These are phyloP conservation scores for Drosophila subobscura DNA, from an alignment of 1,140 invertebrate genomes.

Conservation along the genomic window DNA sequence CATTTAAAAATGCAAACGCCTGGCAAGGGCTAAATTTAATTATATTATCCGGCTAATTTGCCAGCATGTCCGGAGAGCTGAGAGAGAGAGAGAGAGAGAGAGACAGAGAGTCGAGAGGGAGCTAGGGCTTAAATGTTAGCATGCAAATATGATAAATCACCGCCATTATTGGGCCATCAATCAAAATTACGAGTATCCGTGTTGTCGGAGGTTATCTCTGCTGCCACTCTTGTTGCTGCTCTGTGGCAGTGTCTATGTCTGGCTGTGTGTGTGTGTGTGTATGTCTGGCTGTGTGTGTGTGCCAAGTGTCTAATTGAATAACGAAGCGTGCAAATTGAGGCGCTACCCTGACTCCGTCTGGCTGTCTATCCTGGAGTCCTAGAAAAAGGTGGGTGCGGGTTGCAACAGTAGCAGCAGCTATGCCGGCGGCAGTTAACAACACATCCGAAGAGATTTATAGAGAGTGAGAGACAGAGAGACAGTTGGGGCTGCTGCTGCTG, in stretches of 20 bases:
- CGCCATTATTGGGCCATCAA: slow-evolving; percentile 80
- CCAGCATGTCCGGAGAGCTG: slow-evolving; percentile 8
- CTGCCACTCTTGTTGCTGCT: slow-evolving; percentile 11
- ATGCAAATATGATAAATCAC: slow-evolving; percentile 83
- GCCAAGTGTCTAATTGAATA: slow-evolving; percentile 82
- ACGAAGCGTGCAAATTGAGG: slow-evolving; percentile 81
- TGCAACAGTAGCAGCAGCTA: slow-evolving; percentile 36
- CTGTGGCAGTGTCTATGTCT: slow-evolving; percentile 9
- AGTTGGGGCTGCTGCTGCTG: slow-evolving; percentile 6
- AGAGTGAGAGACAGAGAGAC: slow-evolving; percentile 29
- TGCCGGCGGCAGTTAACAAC: slow-evolving; percentile 69
- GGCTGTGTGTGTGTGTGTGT: slow-evolving; percentile 14
- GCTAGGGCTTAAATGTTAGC: slow-evolving; percentile 55
- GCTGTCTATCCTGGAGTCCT: slow-evolving; percentile 4
- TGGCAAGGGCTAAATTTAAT: slow-evolving; percentile 33
- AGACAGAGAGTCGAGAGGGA: slow-evolving; percentile 18
- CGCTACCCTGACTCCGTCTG: slow-evolving; percentile 19
- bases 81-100: neutral
- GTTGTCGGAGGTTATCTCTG: slow-evolving; percentile 24
- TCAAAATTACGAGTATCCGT: slow-evolving; percentile 75
- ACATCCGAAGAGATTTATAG: slow-evolving; percentile 75
- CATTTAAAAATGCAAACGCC: neutral
- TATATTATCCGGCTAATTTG: slow-evolving; percentile 28
- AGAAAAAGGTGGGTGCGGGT: slow-evolving; percentile 15
- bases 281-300: slow-evolving; percentile 44